phyloP scores from a whole-genome alignment of 2,113 vertebrate genomes.

The Cottus gobio region DNA sequence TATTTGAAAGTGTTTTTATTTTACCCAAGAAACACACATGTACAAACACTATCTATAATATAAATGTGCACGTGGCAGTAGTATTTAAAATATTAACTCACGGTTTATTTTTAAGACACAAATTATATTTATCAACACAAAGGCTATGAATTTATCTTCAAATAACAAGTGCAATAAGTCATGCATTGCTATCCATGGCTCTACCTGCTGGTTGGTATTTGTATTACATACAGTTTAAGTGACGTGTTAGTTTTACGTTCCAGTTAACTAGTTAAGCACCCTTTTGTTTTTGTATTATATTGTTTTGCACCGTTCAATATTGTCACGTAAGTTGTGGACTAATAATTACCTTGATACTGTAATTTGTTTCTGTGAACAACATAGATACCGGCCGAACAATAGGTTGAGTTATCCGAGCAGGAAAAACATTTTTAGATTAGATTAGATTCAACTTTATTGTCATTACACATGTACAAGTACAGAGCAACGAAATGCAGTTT shows the following conservation, averaged over 20 bases:
- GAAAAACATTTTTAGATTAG: neutral
- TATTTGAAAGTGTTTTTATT: neutral
- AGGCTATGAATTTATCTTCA: neutral
- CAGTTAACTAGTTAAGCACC: neutral
- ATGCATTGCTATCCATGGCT: slow-evolving; percentile 16
- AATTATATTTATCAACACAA: neutral
- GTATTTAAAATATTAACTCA: neutral
- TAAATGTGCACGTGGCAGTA: neutral
- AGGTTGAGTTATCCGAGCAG: neutral
- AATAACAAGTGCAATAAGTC: neutral
- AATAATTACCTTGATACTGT: neutral
- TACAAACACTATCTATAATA: neutral
- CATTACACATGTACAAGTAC: no score
- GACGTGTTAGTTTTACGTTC: neutral
- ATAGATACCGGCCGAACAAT: neutral
- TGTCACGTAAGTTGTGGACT: neutral
- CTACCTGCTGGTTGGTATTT: slow-evolving; percentile 58
- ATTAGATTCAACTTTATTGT: no score
- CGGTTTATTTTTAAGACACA: neutral
- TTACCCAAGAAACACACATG: neutral
- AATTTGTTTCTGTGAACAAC: neutral
- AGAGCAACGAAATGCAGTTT: no score
- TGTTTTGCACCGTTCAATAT: neutral
- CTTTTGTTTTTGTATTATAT: no score
- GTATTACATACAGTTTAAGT: neutral